Evolutionary conservation across 2,113 vertebrate species (phyloP).

Genomic region (Entelurus aequoreus): DNA sequence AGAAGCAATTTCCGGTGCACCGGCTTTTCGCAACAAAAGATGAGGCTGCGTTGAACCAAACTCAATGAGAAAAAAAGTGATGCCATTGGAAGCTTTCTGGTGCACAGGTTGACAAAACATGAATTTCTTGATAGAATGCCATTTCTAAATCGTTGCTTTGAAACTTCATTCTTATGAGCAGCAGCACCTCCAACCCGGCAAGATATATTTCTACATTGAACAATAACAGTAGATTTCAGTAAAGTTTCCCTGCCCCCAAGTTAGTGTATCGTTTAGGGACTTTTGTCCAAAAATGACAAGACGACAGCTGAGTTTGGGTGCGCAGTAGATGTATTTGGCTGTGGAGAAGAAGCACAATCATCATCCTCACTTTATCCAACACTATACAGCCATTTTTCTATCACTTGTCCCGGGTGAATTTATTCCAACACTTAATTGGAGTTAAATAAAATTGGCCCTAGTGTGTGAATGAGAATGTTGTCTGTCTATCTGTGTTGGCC

Average conservation of each 20-base stretch:
- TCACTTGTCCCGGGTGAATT: not conserved
- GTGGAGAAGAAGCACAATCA: slow-evolving; percentile 7
- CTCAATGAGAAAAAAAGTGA: no score
- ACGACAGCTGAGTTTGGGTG: slow-evolving; percentile 6
- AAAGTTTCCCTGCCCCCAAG: no score
- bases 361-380: slow-evolving; percentile 39
- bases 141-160: not conserved
- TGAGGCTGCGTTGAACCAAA: not conserved
- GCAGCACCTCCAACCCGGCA: no score
- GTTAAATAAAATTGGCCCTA: no score
- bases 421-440: not conserved
- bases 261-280: not conserved
- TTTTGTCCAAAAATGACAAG: not conserved
- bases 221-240: no score
- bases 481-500: no score
- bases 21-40: slow-evolving; percentile 45
- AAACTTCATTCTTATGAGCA: not conserved
- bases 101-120: no score
- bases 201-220: no score
- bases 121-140: no score
- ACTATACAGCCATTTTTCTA: not conserved
- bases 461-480: no score
- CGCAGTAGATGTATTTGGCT: slow-evolving; percentile 30
- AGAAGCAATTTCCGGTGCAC: slow-evolving; percentile 33
- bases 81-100: no score